Percentiles rank a stretch among this genome's conserved stretches.
phyloP scores from a whole-genome alignment of 1,140 invertebrate species.

The Linepithema humile region DNA sequence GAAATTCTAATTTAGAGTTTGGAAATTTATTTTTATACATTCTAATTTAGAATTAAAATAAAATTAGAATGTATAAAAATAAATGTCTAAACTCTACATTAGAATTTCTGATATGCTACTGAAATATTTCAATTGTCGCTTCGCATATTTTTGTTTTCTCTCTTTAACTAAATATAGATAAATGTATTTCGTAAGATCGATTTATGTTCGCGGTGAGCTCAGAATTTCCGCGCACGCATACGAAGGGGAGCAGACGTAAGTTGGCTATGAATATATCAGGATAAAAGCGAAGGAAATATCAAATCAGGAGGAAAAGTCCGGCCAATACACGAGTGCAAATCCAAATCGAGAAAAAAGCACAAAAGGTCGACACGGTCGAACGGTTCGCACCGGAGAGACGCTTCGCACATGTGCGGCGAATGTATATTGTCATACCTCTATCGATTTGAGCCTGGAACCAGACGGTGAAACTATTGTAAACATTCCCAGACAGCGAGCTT shows the following conservation, averaged over 20 bases:
- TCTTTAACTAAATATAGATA: too few relatives aligned
- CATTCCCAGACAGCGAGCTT: conserved; percentile 36
- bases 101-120: not conserved
- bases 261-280: conserved; percentile 50
- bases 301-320: conserved; percentile 49
- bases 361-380: conserved; percentile 47
- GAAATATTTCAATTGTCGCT: conserved; percentile 5
- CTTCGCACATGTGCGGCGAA: conserved; percentile 49
- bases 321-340: conserved; percentile 53
- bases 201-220: not conserved
- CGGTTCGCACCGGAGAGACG: conserved; percentile 43
- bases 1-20: not conserved
- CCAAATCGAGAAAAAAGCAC: conserved; percentile 49
- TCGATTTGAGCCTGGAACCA: conserved; percentile 46
- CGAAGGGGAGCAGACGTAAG: conserved; percentile 6
- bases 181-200: not conserved
- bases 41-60: too few relatives aligned
- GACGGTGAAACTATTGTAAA: conserved; percentile 54
- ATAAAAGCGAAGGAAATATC: conserved; percentile 53
- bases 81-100: too few relatives aligned
- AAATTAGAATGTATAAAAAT: too few relatives aligned
- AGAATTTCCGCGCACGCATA: not conserved
- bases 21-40: too few relatives aligned
- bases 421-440: conserved; percentile 58
- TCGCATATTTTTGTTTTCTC: not conserved